phyloP scores from a whole-genome alignment of 1,140 invertebrate genomes.

The Hetaerina americana region DNA sequence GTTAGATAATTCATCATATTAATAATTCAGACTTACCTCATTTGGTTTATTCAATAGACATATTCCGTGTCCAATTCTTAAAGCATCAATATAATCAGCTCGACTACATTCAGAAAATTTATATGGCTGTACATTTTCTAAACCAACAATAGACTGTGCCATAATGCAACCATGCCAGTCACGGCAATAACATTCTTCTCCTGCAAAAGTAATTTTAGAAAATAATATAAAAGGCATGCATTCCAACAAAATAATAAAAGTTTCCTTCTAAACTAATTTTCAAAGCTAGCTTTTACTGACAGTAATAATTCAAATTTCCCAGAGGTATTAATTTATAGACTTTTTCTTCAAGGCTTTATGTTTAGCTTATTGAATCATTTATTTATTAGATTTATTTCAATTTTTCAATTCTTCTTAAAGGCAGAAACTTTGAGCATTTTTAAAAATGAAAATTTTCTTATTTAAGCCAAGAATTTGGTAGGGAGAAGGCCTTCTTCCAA shows the following conservation, averaged over 20 bases:
- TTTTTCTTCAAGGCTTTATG: no score
- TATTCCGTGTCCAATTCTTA: constrained; percentile 63
- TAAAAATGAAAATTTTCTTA: no score
- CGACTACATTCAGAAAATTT: constrained; percentile 84
- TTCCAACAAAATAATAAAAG: background rate
- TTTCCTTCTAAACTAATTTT: background rate
- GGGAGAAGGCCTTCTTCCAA: no score
- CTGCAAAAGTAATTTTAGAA: constrained; percentile 30
- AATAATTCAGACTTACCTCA: constrained; percentile 43
- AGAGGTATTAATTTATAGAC: no score
- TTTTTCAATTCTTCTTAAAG: no score
- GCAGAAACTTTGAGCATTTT: no score
- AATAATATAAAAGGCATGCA: constrained; percentile 3
- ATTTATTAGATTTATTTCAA: no score
- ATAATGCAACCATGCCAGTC: constrained; percentile 95
- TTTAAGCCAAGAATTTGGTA: no score
- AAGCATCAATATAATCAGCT: constrained; percentile 68
- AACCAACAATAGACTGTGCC: constrained; percentile 79
- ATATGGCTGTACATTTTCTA: constrained; percentile 84
- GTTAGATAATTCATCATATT: no score
- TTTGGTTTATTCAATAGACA: constrained; percentile 87
- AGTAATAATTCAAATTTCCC: no score
- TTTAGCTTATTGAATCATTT: no score
- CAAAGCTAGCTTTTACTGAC: no score
- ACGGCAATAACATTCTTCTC: constrained; percentile 64